These are phyloP conservation scores for Penaeus japonicus DNA, from an alignment of 1,140 invertebrate species.

Conservation along the genomic window DNA sequence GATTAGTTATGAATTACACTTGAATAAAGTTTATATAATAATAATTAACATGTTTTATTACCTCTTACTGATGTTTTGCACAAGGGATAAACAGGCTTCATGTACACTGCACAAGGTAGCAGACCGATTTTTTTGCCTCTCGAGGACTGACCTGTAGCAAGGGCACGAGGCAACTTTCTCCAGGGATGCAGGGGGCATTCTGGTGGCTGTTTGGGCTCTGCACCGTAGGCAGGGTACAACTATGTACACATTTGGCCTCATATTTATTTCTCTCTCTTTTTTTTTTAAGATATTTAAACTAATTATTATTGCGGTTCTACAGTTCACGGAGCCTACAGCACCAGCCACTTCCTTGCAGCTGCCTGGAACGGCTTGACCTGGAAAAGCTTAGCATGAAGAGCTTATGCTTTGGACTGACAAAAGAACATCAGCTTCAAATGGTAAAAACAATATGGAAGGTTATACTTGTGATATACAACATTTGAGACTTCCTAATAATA, in stretches of 20 bases:
- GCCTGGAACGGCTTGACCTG: constrained; percentile 45
- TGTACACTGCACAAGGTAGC: constrained; percentile 47
- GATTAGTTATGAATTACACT: constrained; percentile 46
- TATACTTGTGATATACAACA: constrained; percentile 59
- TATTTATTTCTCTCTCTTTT: not conserved
- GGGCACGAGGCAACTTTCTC: constrained; percentile 38
- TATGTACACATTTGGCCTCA: constrained; percentile 13
- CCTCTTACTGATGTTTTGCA: constrained; percentile 41
- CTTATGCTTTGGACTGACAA: constrained; percentile 53
- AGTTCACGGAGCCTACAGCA: not conserved
- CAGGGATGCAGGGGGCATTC: constrained; percentile 17
- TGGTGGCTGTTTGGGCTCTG: constrained; percentile 8
- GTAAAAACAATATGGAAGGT: constrained; percentile 58
- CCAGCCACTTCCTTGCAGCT: constrained; percentile 42
- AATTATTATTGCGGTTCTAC: not conserved
- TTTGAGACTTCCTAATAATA: constrained; percentile 58
- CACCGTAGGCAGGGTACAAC: constrained; percentile 9
- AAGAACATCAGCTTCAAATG: constrained; percentile 46
- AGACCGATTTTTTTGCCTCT: constrained; percentile 32
- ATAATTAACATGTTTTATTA: constrained; percentile 40
- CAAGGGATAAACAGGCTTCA: constrained; percentile 35
- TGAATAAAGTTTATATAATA: constrained; percentile 41
- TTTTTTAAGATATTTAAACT: too few relatives aligned
- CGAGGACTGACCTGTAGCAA: constrained; percentile 50
- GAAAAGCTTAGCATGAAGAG: constrained; percentile 53